Evolutionary conservation across 2,113 vertebrate genomes (phyloP), one percentile per base, ranked within the genome.

Genomic region (Spizaetus ornatus): DNA sequence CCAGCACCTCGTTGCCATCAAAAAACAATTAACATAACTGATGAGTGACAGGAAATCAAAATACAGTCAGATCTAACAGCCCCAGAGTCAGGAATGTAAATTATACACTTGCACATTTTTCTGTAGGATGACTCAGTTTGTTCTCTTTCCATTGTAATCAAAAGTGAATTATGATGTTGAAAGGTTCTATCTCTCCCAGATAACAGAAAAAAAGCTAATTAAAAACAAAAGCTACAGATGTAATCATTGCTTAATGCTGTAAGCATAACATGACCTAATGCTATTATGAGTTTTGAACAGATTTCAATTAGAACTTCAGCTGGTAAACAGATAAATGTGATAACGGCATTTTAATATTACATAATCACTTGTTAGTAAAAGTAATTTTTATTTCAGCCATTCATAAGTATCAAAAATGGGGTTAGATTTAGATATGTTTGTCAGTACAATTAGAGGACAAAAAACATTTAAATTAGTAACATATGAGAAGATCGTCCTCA

Each of bases 251-350:
- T 96, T 97, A 97, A 94, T 96, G 86, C 96, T 96, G 87, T 95
- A 97, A 97, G 95, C 86, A 94, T 95, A 97, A 95, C 90, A 93
- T 93, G 96, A 97, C 96, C 96, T 97, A 97, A 95, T 96, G 93
- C 79, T 97, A 87, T 97, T 96, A 96, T 88, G 95, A 85, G 69
- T 92, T 94, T 86, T 86, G 73, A 95, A 94, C 81, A 96, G 90
- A 96, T 97, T 97, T 96, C 95, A 97, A 96, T 97, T 97, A 98
- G 93, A 90, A 96, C 79, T 93, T 90, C 91, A 95, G 88, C 93
- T 97, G 95, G 96, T 95, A 97, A 96, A 96, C 95, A 96, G 85
- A 95, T 86, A 95, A 84, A 94, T 87, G 85, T 56, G 90, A 93
- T 96, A 96, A 91, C 0, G 0, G 36, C n/a, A 63, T 93, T 97